Evolutionary conservation across 2,797 vertebrate genomes (phyloP), one percentile per base, ranked within the genome.

Genomic region (Poecilia gillii): DNA sequence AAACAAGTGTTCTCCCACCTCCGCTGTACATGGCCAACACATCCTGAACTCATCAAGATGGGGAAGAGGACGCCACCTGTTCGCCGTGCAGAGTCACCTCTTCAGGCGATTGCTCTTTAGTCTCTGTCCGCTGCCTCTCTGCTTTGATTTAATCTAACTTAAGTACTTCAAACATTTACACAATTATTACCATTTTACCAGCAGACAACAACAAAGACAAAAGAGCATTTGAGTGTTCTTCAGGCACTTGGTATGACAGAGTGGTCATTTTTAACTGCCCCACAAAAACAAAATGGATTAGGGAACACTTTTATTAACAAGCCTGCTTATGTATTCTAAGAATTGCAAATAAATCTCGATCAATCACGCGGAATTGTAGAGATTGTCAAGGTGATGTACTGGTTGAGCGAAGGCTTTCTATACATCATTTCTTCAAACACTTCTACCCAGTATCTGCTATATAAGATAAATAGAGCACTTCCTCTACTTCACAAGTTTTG

Each of bases 21-120:
- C 91, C 81, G 78, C 83, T 74, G 72, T 81, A 92, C 91, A 88
- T 4, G 81, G 33, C 80, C 11, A 74, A 92, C 88, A 90, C 89
- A 94, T 95, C 94, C 94, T 93, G 55, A 36, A 53, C 89, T 90
- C 90, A 88, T 93, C 85, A 90, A 85, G 87, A 79, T 78, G 3
- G 80, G 90, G 87, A 91, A 91, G 85, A 86, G 73, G 74, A 70
- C 87, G 84, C 86, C 90, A 90, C 89, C 91, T 92, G 92, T 89
- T 85, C 72, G 85, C 74, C 57, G 78, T 57, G 81, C 49, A 6
- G 84, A 9, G 81, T 81, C 84, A 85, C 89, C 89, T 84, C 43
- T 75, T 51, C 20, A 39, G 66, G 64, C 51, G 36, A 76, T 85
- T 75, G 66, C 81, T 59, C 59, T 49, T 83, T 73, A 70, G 72